Evolutionary conservation across 1,140 invertebrate genomes (phyloP).

Genomic region (Drosophila kanapiae): DNA sequence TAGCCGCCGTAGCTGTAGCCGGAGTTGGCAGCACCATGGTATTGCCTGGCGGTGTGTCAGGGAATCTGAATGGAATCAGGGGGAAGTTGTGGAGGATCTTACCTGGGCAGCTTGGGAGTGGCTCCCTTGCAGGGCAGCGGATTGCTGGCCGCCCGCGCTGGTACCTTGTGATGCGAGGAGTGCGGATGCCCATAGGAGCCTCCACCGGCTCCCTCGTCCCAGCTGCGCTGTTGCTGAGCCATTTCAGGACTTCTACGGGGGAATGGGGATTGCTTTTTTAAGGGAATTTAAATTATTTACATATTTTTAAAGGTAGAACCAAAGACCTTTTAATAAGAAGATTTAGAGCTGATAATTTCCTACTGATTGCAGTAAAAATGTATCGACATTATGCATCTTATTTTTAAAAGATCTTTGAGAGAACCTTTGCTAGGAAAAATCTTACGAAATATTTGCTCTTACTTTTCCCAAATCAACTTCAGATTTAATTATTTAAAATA

Average conservation of each 20-base stretch:
- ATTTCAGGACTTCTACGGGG: conserved; percentile 30
- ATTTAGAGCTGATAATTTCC: no score
- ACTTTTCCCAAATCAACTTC: background rate
- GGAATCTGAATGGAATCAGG: background rate
- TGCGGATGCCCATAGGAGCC: conserved; percentile 39
- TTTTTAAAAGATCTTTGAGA: background rate
- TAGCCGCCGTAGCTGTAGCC: conserved; percentile 46
- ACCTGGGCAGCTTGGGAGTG: conserved; percentile 79
- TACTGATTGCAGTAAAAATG: no score
- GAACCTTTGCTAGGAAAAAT: no score
- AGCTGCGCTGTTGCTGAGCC: conserved; percentile 76
- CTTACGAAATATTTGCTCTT: no score
- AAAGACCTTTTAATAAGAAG: no score
- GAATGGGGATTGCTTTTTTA: background rate
- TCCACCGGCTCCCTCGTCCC: conserved; percentile 61
- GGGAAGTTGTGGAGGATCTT: background rate
- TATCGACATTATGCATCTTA: no score
- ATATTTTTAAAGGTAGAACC: background rate
- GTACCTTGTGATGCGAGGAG: conserved; percentile 56
- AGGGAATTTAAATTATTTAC: background rate
- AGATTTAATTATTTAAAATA: no score
- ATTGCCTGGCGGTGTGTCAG: conserved; percentile 4
- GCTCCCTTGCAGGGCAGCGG: conserved; percentile 74
- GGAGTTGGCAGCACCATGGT: conserved; percentile 44
- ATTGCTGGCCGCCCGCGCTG: conserved; percentile 63